phyloP scores from a whole-genome alignment of 92 coral and sea anemone species.

The Diadumene lineata region DNA sequence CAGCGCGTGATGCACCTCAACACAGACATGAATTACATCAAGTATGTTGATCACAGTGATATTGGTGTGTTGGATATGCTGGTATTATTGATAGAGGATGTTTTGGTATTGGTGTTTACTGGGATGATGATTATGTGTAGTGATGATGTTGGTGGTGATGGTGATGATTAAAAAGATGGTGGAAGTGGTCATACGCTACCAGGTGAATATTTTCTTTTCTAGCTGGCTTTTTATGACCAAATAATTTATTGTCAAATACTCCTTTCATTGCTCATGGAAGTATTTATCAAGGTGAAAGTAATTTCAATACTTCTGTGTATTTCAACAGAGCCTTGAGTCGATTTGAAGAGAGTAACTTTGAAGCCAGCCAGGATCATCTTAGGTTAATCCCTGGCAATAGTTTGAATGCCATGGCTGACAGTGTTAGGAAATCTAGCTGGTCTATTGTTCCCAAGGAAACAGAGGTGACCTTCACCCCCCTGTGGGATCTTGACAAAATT shows the following conservation, averaged over 20 bases:
- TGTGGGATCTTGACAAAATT: conserved; percentile 75
- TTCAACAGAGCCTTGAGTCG: conserved; percentile 74
- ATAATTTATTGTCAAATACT: background rate
- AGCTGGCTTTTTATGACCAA: no score
- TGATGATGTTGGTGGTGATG: background rate
- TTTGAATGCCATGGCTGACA: conserved; percentile 81
- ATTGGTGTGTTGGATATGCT: background rate
- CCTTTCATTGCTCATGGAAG: background rate
- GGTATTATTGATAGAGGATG: background rate
- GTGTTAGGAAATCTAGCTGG: conserved; percentile 79
- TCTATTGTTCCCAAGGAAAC: conserved; percentile 65
- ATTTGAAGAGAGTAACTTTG: conserved; percentile 90
- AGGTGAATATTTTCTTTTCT: no score
- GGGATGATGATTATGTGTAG: background rate
- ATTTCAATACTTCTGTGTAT: background rate
- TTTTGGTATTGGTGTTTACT: background rate
- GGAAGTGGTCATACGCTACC: no score
- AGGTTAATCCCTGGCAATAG: conserved; percentile 90
- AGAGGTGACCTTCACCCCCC: conserved; percentile 71
- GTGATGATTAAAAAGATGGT: background rate
- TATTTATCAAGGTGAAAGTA: background rate
- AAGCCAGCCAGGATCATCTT: conserved; percentile 75
- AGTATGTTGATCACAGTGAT: conserved; percentile 55
- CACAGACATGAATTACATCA: conserved; percentile 85
- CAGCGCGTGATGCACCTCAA: conserved; percentile 78